phyloP scores from a whole-genome alignment of 53 echinoderm and acorn worm species.

The Paelopatides confundens region DNA sequence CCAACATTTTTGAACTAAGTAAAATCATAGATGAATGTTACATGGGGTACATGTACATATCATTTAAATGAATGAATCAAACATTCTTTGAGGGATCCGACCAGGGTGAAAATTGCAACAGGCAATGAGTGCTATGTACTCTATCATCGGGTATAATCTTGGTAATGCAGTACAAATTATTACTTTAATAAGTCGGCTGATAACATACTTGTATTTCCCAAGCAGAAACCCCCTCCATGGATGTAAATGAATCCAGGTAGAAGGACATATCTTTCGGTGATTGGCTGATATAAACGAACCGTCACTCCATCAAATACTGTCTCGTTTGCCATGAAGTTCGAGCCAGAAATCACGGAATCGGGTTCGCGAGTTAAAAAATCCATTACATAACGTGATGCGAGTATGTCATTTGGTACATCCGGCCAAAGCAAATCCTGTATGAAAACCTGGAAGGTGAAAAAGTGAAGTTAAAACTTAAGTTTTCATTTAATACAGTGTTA shows the following conservation, averaged over 20 bases:
- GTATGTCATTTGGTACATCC: neutral
- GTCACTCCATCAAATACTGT: constrained; percentile 61
- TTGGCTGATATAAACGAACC: constrained; percentile 73
- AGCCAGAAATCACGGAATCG: neutral
- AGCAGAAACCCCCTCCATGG: constrained; percentile 73
- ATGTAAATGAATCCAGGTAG: constrained; percentile 65
- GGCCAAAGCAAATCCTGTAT: neutral
- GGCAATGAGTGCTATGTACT: too few relatives aligned
- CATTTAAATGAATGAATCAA: too few relatives aligned
- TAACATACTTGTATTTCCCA: constrained; percentile 68
- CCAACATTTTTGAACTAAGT: too few relatives aligned
- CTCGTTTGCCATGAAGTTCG: neutral
- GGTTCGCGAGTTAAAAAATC: neutral
- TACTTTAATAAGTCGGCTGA: too few relatives aligned
- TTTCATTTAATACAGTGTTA: too few relatives aligned
- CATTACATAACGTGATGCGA: neutral
- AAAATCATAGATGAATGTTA: too few relatives aligned
- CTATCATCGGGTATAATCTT: too few relatives aligned
- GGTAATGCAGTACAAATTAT: constrained; percentile 17
- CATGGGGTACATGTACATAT: too few relatives aligned
- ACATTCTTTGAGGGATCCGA: too few relatives aligned
- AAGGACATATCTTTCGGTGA: neutral
- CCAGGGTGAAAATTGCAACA: too few relatives aligned
- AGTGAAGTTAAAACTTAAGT: too few relatives aligned
- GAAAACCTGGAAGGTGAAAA: too few relatives aligned